phyloP scores from a whole-genome alignment of 1,140 invertebrate genomes.

The Dendrolimus kikuchii region DNA sequence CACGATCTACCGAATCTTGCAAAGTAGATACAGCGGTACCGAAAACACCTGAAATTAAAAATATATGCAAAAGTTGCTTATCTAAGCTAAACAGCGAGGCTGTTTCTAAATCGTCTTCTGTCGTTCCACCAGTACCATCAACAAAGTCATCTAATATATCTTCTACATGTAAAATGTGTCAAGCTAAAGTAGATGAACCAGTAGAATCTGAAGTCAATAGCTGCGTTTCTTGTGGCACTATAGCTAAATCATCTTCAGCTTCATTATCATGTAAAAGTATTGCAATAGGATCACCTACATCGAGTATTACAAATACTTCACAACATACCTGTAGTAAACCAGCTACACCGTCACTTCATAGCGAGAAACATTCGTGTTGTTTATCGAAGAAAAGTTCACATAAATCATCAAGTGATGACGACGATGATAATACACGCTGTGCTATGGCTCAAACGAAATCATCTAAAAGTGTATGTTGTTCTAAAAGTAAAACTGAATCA shows the following conservation, averaged over 20 bases:
- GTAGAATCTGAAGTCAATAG: neutral
- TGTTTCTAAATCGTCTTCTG: neutral
- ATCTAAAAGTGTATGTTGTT: constrained; percentile 2
- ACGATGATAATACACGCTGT: neutral
- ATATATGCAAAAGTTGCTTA: constrained; percentile 2
- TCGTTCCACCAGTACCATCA: neutral
- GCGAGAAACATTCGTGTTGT: neutral
- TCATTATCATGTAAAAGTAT: constrained; percentile 9
- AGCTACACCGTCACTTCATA: neutral
- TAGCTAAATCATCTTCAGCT: neutral
- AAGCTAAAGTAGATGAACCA: neutral
- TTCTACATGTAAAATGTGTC: constrained; percentile 3
- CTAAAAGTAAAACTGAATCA: constrained; percentile 1
- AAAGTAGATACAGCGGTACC: neutral
- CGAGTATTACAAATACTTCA: too few species aligned
- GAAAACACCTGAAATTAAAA: neutral
- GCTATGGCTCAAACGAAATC: neutral
- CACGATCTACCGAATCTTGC: neutral
- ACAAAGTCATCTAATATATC: too few species aligned
- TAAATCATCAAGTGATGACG: neutral
- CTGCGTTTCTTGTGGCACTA: neutral
- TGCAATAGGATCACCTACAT: constrained; percentile 1
- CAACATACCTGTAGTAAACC: neutral
- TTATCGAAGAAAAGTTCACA: neutral
- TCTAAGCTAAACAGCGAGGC: neutral